Evolutionary conservation across 2,797 vertebrate species (phyloP), one percentile per base, ranked within the genome.

Genomic region (Takifugu ocellatus): DNA sequence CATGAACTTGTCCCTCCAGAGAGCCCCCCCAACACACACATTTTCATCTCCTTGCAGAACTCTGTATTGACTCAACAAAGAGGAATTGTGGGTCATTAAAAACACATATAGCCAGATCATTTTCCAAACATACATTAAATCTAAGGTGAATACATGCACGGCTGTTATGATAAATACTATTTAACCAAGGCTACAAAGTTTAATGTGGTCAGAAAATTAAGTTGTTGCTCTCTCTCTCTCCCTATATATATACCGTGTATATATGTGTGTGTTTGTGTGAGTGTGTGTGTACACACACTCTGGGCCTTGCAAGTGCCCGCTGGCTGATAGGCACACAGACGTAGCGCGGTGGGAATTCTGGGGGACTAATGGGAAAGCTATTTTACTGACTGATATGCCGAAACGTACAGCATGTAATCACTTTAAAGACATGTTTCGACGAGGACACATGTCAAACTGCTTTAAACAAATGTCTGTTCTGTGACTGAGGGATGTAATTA

Each of bases 1-100:
- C 87, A 91, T 87, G 79, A 88, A 80, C 79, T 79, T 82, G 77
- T 70, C 80, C 59, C 78, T 77, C 72, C 59, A 59, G 71, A 80
- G 70, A 67, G 57, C 61, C 64, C 46, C 56, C 70, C 75, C 44
- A 2, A 6, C 44, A 17, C 44, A 16, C 44, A 16, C 44, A 10
- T 39, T 39, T 39, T 81, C 44, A n/a, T 2, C 6, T 10, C 46
- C 51, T 51, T 49, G 21, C 43, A 43, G 15, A 44, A 31, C 25
- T 21, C 14, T 49, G 26, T 15, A 21, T 39, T n/a, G 56, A 60
- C 55, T 49, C 31, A 6, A 51, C 61, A 63, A 49, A 21, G 42
- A 54, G 21, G 49, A 43, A 26, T 61, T 71, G 27, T 42, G 21
- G 62, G 39, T 67, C 31, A 29, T 11, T 54, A 55, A 64, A 71